phyloP scores from a whole-genome alignment of 2,797 vertebrate genomes.

The Helostoma temminkii region DNA sequence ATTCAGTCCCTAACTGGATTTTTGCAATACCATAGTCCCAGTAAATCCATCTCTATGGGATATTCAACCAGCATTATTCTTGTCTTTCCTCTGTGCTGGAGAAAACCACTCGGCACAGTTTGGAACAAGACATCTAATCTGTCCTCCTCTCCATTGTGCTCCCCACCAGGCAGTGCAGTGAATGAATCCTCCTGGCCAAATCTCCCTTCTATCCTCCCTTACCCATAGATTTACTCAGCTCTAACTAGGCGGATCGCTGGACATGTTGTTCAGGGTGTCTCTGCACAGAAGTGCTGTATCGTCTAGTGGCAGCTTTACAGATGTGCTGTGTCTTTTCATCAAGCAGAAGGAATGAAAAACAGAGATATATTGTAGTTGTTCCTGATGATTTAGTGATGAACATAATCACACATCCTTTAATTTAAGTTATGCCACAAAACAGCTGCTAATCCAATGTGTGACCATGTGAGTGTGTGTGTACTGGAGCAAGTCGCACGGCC shows the following conservation, averaged over 20 bases:
- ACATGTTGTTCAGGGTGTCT: conserved; percentile 45
- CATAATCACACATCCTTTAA: conserved; percentile 16
- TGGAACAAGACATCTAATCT: conserved; percentile 67
- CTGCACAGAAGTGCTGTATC: conserved; percentile 64
- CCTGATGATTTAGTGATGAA: conserved; percentile 28
- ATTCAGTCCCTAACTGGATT: conserved; percentile 73
- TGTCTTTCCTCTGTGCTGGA: conserved; percentile 54
- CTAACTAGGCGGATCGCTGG: conserved; percentile 73
- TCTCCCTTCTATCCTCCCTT: conserved; percentile 61
- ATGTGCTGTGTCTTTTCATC: conserved; percentile 66
- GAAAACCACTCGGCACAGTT: conserved; percentile 40
- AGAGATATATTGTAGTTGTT: conserved; percentile 36
- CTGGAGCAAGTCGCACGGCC: conserved; percentile 51
- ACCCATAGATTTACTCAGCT: conserved; percentile 68
- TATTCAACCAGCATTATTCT: conserved; percentile 71
- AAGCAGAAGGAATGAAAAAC: conserved; percentile 42
- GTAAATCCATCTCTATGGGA: conserved; percentile 73
- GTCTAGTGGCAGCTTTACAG: conserved; percentile 73
- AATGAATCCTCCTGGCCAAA: conserved; percentile 68
- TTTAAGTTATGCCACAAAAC: conserved; percentile 38
- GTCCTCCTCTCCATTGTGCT: conserved; percentile 73
- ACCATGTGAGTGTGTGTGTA: conserved; percentile 14
- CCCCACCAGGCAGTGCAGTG: conserved; percentile 57
- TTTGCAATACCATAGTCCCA: conserved; percentile 68
- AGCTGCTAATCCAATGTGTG: conserved; percentile 7